Evolutionary conservation across 2,888 invertebrate species (phyloP).

Genomic region (Zele albiditarsus): DNA sequence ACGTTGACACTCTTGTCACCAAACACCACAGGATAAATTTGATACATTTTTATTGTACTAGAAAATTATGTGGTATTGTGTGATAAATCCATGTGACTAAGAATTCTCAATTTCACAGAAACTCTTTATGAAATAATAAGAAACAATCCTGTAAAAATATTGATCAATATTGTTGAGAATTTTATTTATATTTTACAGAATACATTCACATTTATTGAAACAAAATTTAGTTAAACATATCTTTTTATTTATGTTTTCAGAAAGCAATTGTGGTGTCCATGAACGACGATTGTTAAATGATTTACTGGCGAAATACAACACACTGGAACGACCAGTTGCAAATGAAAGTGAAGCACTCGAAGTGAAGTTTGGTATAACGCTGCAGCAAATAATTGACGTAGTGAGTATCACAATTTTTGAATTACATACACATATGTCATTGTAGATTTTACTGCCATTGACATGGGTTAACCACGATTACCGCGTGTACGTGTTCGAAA

Average conservation of each 20-base stretch:
- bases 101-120: neutral
- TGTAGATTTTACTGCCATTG: constrained; percentile 3
- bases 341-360: constrained; percentile 93
- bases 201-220: neutral
- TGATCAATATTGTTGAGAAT: too few relatives aligned
- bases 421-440: neutral
- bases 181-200: too few relatives aligned
- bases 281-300: constrained; percentile 91
- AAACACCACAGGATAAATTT: neutral
- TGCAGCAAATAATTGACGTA: constrained; percentile 96
- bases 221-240: neutral
- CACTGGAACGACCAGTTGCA: constrained; percentile 91
- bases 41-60: neutral
- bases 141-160: too few relatives aligned
- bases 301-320: constrained; percentile 88
- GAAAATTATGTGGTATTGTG: neutral
- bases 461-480: neutral
- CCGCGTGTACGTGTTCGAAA: neutral
- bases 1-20: neutral
- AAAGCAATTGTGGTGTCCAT: constrained; percentile 90
- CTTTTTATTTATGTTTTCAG: constrained; percentile 75
- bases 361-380: constrained; percentile 92
- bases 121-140: neutral
- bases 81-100: neutral
- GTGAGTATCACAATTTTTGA: constrained; percentile 77